These are phyloP conservation scores for Lasioglossum villosulum DNA, from an alignment of 2,888 invertebrate genomes.

Conservation along the genomic window DNA sequence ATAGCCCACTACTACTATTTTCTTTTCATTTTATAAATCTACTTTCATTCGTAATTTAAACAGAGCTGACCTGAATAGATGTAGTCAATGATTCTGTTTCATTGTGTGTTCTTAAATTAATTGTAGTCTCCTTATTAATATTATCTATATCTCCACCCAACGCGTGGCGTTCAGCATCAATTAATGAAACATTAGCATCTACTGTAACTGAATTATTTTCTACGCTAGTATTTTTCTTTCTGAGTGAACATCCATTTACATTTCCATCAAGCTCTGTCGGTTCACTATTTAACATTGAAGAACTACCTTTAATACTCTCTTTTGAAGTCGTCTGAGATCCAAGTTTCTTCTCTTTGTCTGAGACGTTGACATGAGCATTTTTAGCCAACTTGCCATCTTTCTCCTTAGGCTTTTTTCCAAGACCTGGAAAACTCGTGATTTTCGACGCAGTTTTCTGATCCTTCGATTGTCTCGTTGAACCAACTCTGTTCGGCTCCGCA, in stretches of 20 bases:
- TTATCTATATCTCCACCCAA: slow-evolving; percentile 74
- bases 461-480: slow-evolving; percentile 85
- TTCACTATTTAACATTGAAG: slow-evolving; percentile 77
- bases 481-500: slow-evolving; percentile 79
- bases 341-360: slow-evolving; percentile 84
- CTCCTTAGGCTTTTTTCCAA: slow-evolving; percentile 87
- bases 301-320: slow-evolving; percentile 76
- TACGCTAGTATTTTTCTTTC: slow-evolving; percentile 84
- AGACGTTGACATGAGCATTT: slow-evolving; percentile 74
- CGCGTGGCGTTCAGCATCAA: slow-evolving; percentile 82
- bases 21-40: slow-evolving; percentile 33
- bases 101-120: slow-evolving; percentile 86
- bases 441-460: slow-evolving; percentile 87
- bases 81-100: slow-evolving; percentile 85
- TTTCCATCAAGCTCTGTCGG: slow-evolving; percentile 83
- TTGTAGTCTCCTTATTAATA: slow-evolving; percentile 85
- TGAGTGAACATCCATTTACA: slow-evolving; percentile 83
- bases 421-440: slow-evolving; percentile 87
- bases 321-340: slow-evolving; percentile 84
- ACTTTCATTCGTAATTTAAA: slow-evolving; percentile 79
- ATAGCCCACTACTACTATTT: slow-evolving; percentile 59
- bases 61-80: slow-evolving; percentile 88
- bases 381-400: slow-evolving; percentile 78
- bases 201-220: slow-evolving; percentile 83
- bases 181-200: slow-evolving; percentile 83